Conservation (phyloP, 2,797 vertebrate genomes). For the Ctenosaura bakeri region DNA sequence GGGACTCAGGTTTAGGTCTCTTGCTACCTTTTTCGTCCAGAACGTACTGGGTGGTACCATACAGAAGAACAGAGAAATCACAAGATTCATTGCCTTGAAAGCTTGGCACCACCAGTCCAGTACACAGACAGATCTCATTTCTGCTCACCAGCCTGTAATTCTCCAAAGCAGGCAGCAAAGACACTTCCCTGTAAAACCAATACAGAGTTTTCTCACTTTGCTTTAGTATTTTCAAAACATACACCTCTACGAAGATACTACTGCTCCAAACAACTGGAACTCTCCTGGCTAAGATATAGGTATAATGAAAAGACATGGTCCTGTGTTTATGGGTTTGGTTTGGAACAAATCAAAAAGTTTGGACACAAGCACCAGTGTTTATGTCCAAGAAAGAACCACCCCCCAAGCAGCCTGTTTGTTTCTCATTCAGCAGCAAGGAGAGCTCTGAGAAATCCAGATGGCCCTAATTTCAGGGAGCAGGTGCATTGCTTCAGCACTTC, state of each 20-base stretch:
- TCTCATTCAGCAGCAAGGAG: background rate
- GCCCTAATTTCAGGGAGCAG: background rate
- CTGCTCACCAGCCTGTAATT: background rate
- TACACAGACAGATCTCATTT: background rate
- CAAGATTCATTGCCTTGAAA: background rate
- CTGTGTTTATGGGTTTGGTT: background rate
- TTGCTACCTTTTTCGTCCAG: background rate
- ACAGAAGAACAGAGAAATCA: background rate
- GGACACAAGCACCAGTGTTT: background rate
- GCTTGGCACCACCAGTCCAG: background rate
- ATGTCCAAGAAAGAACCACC: background rate
- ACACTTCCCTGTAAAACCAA: background rate
- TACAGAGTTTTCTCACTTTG: background rate
- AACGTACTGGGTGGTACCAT: no score
- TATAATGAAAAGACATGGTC: background rate
- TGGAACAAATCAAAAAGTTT: background rate
- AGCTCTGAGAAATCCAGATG: slow-evolving; percentile 15
- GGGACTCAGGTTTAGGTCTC: background rate
- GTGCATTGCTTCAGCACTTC: background rate
- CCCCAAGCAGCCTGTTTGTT: background rate
- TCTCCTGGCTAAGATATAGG: background rate
- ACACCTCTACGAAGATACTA: background rate
- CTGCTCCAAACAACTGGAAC: background rate
- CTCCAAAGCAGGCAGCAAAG: background rate
- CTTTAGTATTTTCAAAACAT: background rate